These are phyloP conservation scores for Circaetus cinerascens DNA, from an alignment of 2,113 vertebrate genomes.

Conservation along the genomic window DNA sequence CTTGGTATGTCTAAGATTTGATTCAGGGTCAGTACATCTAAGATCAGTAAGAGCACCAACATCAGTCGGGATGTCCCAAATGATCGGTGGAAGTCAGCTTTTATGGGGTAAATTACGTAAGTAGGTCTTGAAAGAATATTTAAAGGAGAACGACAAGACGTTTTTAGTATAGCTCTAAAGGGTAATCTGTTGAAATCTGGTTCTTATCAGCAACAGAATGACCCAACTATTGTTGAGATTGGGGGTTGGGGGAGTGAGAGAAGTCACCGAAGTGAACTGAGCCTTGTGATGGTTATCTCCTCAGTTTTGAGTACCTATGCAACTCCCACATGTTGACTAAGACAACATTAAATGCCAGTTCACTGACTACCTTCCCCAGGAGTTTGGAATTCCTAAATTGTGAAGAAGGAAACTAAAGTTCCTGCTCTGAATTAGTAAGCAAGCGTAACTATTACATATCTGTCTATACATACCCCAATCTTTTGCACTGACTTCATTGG, in stretches of 20 bases:
- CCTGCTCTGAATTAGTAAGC: background rate
- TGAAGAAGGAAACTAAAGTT: background rate
- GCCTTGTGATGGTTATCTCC: background rate
- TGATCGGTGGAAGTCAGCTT: background rate
- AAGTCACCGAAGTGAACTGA: background rate
- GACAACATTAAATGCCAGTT: background rate
- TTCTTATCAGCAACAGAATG: background rate
- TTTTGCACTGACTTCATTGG: slow-evolving; percentile 91
- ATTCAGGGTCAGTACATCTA: background rate
- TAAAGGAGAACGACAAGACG: background rate
- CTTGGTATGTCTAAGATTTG: background rate
- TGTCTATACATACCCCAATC: slow-evolving; percentile 85
- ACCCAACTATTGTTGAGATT: background rate
- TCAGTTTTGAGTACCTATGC: background rate
- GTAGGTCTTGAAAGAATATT: background rate
- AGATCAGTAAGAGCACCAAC: background rate
- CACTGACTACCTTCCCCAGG: background rate
- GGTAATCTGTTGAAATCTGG: background rate
- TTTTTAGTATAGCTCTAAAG: background rate
- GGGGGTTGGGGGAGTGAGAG: background rate
- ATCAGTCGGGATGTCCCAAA: background rate
- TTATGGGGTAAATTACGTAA: background rate
- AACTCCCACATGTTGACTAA: background rate
- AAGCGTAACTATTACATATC: background rate
- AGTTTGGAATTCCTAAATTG: background rate